These are phyloP conservation scores for Hesperophylax magnus DNA, from an alignment of 1,140 invertebrate species.

Conservation along the genomic window DNA sequence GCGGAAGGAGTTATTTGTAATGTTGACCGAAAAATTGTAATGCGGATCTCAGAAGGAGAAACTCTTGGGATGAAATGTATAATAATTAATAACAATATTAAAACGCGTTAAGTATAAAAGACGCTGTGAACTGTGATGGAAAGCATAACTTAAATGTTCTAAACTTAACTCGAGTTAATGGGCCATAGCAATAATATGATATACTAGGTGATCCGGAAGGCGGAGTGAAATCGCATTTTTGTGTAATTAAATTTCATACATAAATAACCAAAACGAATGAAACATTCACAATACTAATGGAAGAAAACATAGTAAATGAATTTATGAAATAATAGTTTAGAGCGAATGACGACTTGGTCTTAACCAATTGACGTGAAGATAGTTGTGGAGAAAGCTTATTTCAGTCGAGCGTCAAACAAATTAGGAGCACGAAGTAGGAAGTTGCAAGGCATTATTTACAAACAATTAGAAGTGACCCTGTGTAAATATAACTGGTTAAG, in stretches of 20 bases:
- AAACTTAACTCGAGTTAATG: constrained; percentile 16
- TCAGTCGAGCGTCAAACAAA: no score
- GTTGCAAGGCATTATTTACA: no score
- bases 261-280: constrained; percentile 17
- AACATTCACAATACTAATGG: neutral
- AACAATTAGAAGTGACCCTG: no score
- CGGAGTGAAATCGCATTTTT: neutral
- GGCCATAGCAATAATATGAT: constrained; percentile 17
- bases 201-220: constrained; percentile 24
- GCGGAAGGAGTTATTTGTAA: neutral
- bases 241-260: constrained; percentile 24
- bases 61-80: neutral
- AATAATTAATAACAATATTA: neutral
- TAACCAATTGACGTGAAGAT: no score
- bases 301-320: no score
- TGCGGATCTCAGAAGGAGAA: neutral
- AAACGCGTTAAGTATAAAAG: neutral
- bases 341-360: no score
- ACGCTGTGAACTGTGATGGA: neutral
- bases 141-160: neutral
- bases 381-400: no score
- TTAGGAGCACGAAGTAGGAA: no score
- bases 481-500: no score
- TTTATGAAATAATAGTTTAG: no score
- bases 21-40: neutral